Percentiles rank a stretch among this genome's conserved stretches.
Evolutionary conservation across 1,140 invertebrate genomes (phyloP).

Genomic region (Trichoplusia ni): DNA sequence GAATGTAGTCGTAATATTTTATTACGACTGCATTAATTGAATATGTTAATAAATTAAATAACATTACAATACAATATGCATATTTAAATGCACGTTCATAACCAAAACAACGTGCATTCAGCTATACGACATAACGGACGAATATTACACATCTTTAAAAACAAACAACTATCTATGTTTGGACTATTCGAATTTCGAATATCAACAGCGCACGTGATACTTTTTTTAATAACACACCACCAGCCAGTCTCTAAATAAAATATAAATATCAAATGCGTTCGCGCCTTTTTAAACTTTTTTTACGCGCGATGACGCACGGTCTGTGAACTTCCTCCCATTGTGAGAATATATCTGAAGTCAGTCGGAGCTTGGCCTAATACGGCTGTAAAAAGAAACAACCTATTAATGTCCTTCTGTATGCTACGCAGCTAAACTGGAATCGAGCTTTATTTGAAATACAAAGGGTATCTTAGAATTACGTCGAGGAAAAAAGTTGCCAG

Average conservation of each 20-base stretch:
- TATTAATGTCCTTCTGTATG: conserved; percentile 14
- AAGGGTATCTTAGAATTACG: too few species aligned
- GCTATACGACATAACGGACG: background rate
- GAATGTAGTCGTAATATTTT: too few species aligned
- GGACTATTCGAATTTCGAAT: conserved; percentile 17
- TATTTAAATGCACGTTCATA: too few species aligned
- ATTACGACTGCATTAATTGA: too few species aligned
- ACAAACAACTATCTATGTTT: conserved; percentile 17
- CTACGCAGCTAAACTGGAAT: background rate
- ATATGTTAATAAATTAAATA: too few species aligned
- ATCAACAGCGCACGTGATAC: conserved; percentile 5
- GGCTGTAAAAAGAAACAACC: conserved; percentile 23
- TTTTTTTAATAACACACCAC: conserved; percentile 1
- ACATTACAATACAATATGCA: too few species aligned
- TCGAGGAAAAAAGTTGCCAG: too few species aligned
- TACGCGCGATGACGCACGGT: conserved; percentile 54
- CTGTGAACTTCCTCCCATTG: conserved; percentile 63
- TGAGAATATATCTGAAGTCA: conserved; percentile 47
- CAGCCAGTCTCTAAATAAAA: conserved; percentile 42
- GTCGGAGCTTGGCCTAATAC: conserved; percentile 22
- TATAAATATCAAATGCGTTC: conserved; percentile 41
- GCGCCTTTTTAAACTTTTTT: conserved; percentile 40
- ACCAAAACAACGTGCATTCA: background rate
- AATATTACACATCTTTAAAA: conserved; percentile 19
- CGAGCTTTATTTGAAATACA: too few species aligned